Evolutionary conservation across 1,140 invertebrate species (phyloP).

Genomic region (Linepithema humile): DNA sequence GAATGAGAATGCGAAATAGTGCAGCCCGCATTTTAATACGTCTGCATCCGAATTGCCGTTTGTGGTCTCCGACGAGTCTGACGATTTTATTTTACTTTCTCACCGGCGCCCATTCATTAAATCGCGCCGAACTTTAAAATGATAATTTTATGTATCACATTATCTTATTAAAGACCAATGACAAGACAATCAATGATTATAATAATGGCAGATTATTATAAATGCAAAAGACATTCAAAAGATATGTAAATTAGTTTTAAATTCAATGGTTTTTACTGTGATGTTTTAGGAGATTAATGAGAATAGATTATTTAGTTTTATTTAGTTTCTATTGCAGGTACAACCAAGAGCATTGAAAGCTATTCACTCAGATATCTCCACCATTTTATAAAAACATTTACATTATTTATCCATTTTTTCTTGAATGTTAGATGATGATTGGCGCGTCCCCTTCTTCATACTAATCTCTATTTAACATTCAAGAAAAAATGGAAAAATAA

Average conservation of each 20-base stretch:
- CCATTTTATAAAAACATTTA: too few relatives aligned
- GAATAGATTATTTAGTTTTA: constrained; percentile 25
- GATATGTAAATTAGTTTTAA: neutral
- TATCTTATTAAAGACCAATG: neutral
- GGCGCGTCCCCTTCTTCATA: too few relatives aligned
- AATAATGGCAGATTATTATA: too few relatives aligned
- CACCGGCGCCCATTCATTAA: neutral
- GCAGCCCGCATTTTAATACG: neutral
- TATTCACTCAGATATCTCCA: too few relatives aligned
- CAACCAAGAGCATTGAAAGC: too few relatives aligned
- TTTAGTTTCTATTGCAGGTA: too few relatives aligned
- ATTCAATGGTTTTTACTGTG: neutral
- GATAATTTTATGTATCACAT: neutral
- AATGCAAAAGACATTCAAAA: neutral
- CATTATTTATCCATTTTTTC: too few relatives aligned
- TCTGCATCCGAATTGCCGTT: neutral
- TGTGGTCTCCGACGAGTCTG: neutral
- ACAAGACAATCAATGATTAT: neutral
- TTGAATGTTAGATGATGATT: too few relatives aligned
- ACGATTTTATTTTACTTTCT: constrained; percentile 10
- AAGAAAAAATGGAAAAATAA: too few relatives aligned
- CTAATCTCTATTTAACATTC: too few relatives aligned
- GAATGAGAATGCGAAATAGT: constrained; percentile 8
- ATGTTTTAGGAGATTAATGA: neutral
- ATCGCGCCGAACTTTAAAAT: neutral